Conservation (phyloP, 2,113 vertebrate species). For the Pedetes capensis region DNA sequence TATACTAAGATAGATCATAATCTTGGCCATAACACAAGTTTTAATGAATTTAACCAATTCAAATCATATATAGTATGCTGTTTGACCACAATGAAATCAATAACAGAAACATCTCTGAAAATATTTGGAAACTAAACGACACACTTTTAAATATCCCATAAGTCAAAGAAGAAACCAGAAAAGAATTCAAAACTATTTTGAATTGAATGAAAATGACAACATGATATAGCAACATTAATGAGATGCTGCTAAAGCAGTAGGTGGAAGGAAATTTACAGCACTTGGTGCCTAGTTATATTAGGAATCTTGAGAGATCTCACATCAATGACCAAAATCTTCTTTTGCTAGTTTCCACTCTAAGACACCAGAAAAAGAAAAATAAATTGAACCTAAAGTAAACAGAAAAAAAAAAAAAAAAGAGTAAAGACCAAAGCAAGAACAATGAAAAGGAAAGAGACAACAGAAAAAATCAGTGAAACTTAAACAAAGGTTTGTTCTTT, state of each 20-base stretch:
- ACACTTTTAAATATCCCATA: background rate
- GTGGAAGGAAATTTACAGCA: background rate
- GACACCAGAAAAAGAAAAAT: background rate
- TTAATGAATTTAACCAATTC: background rate
- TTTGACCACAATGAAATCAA: background rate
- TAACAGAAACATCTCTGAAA: background rate
- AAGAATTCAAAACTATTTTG: background rate
- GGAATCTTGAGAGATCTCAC: background rate
- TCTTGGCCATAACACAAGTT: background rate
- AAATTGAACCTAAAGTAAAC: background rate
- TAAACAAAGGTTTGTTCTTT: background rate
- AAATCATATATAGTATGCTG: background rate
- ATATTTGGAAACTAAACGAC: background rate
- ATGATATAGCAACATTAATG: background rate
- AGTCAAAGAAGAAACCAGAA: background rate
- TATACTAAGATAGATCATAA: background rate
- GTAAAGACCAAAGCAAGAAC: background rate
- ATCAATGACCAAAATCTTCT: background rate
- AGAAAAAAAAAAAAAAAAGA: background rate
- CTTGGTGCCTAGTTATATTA: background rate
- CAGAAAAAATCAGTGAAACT: background rate
- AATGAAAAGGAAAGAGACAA: background rate
- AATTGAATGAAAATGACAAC: background rate
- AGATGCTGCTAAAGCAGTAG: background rate
- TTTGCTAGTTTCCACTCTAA: background rate